phyloP scores from a whole-genome alignment of 2,888 invertebrate species.

The Alcis repandata region DNA sequence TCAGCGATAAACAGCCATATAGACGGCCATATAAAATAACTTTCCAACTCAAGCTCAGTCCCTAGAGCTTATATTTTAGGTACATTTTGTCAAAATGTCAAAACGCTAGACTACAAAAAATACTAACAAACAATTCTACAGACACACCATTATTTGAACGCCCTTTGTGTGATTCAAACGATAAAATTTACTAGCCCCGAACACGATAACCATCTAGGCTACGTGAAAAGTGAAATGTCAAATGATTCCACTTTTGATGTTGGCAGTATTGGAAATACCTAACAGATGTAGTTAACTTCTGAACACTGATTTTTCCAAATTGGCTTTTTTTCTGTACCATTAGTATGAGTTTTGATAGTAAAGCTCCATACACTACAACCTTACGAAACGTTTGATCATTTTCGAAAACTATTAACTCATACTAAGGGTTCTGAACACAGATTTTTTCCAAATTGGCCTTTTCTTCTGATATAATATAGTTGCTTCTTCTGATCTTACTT shows the following conservation, averaged over 20 bases:
- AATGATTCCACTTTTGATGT: background rate
- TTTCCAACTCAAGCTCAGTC: background rate
- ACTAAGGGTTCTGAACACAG: no score
- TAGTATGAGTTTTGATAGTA: no score
- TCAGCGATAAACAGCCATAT: conserved; percentile 5
- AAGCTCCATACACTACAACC: no score
- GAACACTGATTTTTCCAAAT: no score
- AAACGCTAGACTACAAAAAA: conserved; percentile 15
- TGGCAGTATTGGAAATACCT: no score
- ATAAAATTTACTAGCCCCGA: conserved; percentile 32
- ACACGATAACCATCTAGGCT: conserved; percentile 10
- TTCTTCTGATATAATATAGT: no score
- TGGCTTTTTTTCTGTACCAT: no score
- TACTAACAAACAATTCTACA: background rate
- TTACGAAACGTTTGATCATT: no score
- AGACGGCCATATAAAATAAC: conserved; percentile 3
- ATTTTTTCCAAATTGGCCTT: no score
- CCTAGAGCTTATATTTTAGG: conserved; percentile 11
- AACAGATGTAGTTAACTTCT: no score
- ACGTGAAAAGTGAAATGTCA: conserved; percentile 15
- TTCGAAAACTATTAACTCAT: no score
- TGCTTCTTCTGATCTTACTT: no score
- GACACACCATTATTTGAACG: conserved; percentile 16
- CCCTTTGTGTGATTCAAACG: conserved; percentile 28
- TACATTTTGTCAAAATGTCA: conserved; percentile 14